Conservation (phyloP, 1,140 invertebrate genomes). For the Heliconius melpomene region DNA sequence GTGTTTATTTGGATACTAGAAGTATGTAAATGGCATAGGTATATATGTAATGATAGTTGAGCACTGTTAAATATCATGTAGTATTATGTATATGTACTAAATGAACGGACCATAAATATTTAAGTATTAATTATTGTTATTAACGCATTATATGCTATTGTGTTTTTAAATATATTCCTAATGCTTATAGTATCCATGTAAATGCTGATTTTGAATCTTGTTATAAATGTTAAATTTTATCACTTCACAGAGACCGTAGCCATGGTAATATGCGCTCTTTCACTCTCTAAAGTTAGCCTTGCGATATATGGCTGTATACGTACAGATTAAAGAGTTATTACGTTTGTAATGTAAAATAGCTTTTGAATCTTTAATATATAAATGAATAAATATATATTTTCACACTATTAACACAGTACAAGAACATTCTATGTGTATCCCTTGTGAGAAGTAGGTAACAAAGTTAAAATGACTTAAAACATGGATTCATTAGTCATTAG, state of each 20-base stretch:
- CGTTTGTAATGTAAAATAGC: not conserved
- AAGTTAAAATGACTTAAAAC: not conserved
- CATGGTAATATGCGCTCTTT: conserved; percentile 20
- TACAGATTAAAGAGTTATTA: conserved; percentile 6
- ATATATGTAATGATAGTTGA: not conserved
- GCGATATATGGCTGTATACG: conserved; percentile 22
- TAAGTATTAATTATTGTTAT: conserved; percentile 8
- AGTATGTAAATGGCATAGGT: not conserved
- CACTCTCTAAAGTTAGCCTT: conserved; percentile 21
- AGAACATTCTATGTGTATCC: too few relatives aligned
- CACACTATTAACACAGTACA: not conserved
- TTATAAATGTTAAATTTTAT: conserved; percentile 64
- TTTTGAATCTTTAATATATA: conserved; percentile 6
- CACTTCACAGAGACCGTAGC: conserved; percentile 35
- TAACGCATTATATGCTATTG: not conserved
- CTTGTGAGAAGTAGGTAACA: not conserved
- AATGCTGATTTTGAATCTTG: conserved; percentile 48
- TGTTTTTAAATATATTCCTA: not conserved
- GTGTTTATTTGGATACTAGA: conserved; percentile 50
- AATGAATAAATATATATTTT: not conserved
- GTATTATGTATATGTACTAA: not conserved
- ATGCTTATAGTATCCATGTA: conserved; percentile 39
- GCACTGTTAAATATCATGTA: conserved; percentile 7
- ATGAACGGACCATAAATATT: conserved; percentile 4
- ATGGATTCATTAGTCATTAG: not conserved